A percentile compares a stretch with the other conserved stretches of the same genome.
phyloP scores from a whole-genome alignment of 1,140 invertebrate species.

The Eriocheir sinensis region DNA sequence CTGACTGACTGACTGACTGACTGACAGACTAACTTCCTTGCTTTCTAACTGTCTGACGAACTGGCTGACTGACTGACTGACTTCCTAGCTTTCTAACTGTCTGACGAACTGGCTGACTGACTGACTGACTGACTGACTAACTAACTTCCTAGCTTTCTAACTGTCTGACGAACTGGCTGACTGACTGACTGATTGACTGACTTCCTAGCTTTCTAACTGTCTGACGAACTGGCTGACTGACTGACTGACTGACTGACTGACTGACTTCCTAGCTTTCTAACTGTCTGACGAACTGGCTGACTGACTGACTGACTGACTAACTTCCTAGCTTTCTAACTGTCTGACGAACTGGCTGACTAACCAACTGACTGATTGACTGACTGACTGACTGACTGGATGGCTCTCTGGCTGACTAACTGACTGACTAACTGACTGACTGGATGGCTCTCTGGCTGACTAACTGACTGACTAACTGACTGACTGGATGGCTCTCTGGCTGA shows the following conservation, averaged over 20 bases:
- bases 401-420: no score
- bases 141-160: no score
- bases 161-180: not conserved
- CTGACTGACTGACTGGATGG: no score
- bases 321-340: not conserved
- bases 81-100: no score
- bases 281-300: not conserved
- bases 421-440: no score
- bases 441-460: no score
- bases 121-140: not conserved
- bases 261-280: not conserved
- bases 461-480: no score
- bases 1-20: not conserved
- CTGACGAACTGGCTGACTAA: not conserved
- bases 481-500: no score
- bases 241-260: not conserved
- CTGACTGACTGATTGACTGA: not conserved
- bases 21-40: not conserved
- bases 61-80: no score
- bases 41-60: not conserved
- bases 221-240: not conserved
- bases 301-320: conserved; percentile 28
- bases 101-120: not conserved
- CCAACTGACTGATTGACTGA: not conserved
- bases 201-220: not conserved